A percentile compares a stretch with the other conserved stretches of the same genome.
These are phyloP conservation scores for Limnothrissa miodon DNA, from an alignment of 2,113 vertebrate genomes.

Conservation along the genomic window DNA sequence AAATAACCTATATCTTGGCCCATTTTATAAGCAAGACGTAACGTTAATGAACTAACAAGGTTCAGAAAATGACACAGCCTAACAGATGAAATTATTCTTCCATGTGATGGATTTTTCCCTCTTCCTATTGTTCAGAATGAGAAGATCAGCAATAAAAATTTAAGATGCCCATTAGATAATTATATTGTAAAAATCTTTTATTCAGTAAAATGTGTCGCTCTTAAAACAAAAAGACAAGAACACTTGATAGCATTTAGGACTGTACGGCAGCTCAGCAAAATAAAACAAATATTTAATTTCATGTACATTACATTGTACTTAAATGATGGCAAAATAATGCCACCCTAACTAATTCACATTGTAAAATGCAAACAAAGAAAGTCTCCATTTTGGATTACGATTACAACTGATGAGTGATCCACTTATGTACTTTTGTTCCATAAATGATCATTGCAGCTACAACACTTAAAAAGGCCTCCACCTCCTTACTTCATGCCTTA, in stretches of 20 bases:
- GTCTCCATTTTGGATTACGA: slow-evolving; percentile 2
- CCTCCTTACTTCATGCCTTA: not conserved
- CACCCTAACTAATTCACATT: not conserved
- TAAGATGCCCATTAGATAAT: not conserved
- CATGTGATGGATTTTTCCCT: not conserved
- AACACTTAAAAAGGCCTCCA: not conserved
- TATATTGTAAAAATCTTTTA: slow-evolving; percentile 56
- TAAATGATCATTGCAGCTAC: not conserved
- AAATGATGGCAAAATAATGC: not conserved
- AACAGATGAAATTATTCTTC: too few relatives aligned
- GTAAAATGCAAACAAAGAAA: slow-evolving; percentile 9
- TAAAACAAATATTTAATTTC: slow-evolving; percentile 19
- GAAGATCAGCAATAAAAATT: not conserved
- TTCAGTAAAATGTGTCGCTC: slow-evolving; percentile 56
- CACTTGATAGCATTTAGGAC: slow-evolving; percentile 47
- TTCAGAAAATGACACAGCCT: too few relatives aligned
- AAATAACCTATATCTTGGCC: too few relatives aligned
- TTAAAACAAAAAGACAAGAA: slow-evolving; percentile 45
- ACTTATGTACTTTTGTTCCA: not conserved
- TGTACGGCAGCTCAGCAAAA: slow-evolving; percentile 33
- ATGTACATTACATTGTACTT: not conserved
- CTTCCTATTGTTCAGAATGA: not conserved
- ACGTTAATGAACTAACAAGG: too few relatives aligned
- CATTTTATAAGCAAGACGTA: too few relatives aligned
- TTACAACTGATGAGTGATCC: not conserved